A percentile compares a stretch with the other conserved stretches of the same genome.
Evolutionary conservation across 2,888 invertebrate species (phyloP).

Genomic region (Mongoloraphidia duomilia): DNA sequence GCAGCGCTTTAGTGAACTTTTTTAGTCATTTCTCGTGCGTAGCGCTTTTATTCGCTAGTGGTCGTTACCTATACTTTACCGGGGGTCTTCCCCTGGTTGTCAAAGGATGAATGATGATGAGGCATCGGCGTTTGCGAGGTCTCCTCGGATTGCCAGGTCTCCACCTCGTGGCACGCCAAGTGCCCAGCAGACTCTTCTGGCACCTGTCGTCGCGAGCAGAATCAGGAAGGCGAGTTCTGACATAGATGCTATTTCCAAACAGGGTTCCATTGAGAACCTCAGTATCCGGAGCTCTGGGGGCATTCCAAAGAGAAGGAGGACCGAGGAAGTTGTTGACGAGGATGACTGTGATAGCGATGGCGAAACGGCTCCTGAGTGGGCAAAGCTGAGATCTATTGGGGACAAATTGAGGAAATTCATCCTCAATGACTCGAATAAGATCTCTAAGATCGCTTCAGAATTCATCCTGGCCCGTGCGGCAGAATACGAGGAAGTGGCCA

Average conservation of each 20-base stretch:
- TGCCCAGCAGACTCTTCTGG: conserved; percentile 1
- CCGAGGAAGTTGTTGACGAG: neutral
- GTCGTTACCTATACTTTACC: no score
- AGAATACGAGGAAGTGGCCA: neutral
- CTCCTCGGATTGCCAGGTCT: no score
- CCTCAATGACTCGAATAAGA: neutral
- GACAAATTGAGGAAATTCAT: neutral
- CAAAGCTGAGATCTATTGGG: neutral
- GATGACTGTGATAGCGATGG: neutral
- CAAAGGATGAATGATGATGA: no score
- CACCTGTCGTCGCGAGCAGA: neutral
- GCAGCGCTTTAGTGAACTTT: no score
- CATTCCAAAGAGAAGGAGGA: neutral
- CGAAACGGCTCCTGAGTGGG: neutral
- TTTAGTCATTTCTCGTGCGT: no score
- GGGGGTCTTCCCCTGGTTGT: no score
- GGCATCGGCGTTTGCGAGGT: no score
- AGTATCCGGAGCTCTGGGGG: neutral
- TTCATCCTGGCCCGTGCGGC: neutral
- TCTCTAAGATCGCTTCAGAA: neutral
- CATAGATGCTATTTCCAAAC: neutral
- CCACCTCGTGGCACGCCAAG: no score
- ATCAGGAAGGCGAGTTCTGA: neutral
- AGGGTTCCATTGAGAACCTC: neutral
- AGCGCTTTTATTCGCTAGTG: no score